Evolutionary conservation across 2,797 vertebrate species (phyloP), one percentile per base, ranked within the genome.

Genomic region (Lepus townsendii): DNA sequence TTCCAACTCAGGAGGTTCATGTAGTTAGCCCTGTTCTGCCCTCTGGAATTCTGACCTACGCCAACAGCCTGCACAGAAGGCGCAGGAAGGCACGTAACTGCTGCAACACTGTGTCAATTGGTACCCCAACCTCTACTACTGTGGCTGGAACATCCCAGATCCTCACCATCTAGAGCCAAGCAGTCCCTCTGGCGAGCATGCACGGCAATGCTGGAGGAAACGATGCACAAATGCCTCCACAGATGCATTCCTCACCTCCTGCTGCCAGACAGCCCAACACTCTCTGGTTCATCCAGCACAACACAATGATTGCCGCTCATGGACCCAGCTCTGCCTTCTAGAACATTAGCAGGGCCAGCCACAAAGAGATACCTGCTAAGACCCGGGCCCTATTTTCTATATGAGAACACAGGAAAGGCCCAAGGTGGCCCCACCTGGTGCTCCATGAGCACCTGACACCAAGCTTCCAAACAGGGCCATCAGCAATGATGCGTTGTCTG

Each of bases 341-440:
- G 50, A 57, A 92, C 27, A 8, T 87, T 69, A 94, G 79, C 63
- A 91, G n/a, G 19, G 54, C 30, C 62, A 54, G 42, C 24, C 35
- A 32, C 68, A 65, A 68, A 42, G 60, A 72, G 63, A 73, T 1
- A 4, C 91, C 91, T n/a, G 80, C 86, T 86, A 76, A 62, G 83
- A 93, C 4, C 9, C 22, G 86, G 30, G 78, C 35, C 80, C 69
- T 92, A 62, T 57, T 77, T 80, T 91, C 82, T 72, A 77, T 14
- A 65, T 76, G 83, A 88, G 52, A 32, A n/a, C 3, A 38, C 27
- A 63, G 65, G 13, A 83, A 82, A 96, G 63, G 38, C 35, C 63
- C 83, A 73, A 16, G 19, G 7, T 32, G n/a, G 50, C 75, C 63
- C 93, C 27, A 83, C 30, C 47, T 0, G 5, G 82, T 86, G 65